Base-by-base conservation (phyloP, 1,140 invertebrate genomes). In the Babylonia areolata region DNA sequence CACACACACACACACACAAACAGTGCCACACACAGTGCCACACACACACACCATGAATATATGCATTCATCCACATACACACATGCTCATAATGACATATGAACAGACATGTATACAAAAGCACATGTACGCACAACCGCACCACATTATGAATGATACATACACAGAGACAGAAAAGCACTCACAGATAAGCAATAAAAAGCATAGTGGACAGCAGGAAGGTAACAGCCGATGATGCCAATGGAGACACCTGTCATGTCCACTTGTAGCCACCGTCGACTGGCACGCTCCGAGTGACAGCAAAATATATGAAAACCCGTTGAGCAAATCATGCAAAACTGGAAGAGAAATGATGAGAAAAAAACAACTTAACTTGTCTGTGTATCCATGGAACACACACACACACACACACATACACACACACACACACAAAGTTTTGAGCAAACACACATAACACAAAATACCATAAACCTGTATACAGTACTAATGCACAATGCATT, bases 141-240 rank as follows among this genome's bases (percentile, higher is more conserved):
- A n/a, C n/a, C n/a, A n/a, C n/a, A n/a, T n/a, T n/a, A n/a, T n/a
- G n/a, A n/a, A n/a, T n/a, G n/a, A n/a, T n/a, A n/a, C n/a, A n/a
- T n/a, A n/a, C n/a, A n/a, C n/a, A n/a, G n/a, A n/a, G n/a, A n/a
- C n/a, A 20, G 6, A 51, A n/a, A 77, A 6, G 73, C 86, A 92
- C 92, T 91, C 95, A 98, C 97, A 94, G 96, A 96, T 92, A 98
- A 96, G 95, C 98, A 99, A 97, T 98, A 99, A 94, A 99, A 99
- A 2, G 98, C 98, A 93, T 98, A 99, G 94, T 99, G 99, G 88
- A 99, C 97, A 81, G 98, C 98, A 31, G 98, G 98, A 84, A 98
- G 96, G 94, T 99, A 99, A 92, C 99, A 98, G 37, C 97, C 98
- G 81, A 99, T 95, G 81, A 99, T 95, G 31, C 97, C 98, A 3